phyloP scores from a whole-genome alignment of 2,113 vertebrate genomes.

The Sturnira hondurensis region DNA sequence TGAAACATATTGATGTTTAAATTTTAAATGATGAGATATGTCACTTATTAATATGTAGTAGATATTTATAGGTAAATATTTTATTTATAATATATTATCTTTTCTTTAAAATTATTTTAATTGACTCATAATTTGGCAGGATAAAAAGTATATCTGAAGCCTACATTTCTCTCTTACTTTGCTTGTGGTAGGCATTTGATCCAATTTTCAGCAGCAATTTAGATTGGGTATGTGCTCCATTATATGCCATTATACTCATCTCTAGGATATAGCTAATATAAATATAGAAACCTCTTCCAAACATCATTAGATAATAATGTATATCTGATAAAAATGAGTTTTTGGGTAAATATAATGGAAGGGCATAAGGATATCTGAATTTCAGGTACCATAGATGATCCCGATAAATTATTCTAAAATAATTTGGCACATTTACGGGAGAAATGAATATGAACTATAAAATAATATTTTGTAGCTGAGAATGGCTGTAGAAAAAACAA shows the following conservation, averaged over 20 bases:
- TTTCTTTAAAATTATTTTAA: conserved; percentile 18
- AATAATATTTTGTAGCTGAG: conserved; percentile 53
- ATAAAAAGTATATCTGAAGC: conserved; percentile 27
- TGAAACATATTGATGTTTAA: conserved; percentile 10
- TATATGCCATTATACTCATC: conserved; percentile 36
- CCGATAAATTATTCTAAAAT: conserved; percentile 62
- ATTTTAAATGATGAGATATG: neutral
- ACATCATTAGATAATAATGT: conserved; percentile 23
- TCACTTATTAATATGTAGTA: neutral
- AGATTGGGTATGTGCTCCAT: conserved; percentile 49
- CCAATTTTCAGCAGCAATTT: conserved; percentile 71
- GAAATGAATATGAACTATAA: conserved; percentile 57
- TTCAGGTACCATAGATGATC: neutral
- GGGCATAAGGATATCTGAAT: neutral
- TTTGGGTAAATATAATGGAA: conserved; percentile 32
- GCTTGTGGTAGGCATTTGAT: conserved; percentile 57
- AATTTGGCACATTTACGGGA: conserved; percentile 57
- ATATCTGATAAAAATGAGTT: conserved; percentile 29
- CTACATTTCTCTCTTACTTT: conserved; percentile 66
- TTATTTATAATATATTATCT: neutral
- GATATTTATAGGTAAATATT: neutral
- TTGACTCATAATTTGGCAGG: neutral
- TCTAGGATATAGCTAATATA: neutral
- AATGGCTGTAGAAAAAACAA: conserved; percentile 64
- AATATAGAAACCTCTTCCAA: conserved; percentile 43